These are phyloP conservation scores for Holcopasites calliopsidis DNA, from an alignment of 1,140 invertebrate species.

Conservation along the genomic window DNA sequence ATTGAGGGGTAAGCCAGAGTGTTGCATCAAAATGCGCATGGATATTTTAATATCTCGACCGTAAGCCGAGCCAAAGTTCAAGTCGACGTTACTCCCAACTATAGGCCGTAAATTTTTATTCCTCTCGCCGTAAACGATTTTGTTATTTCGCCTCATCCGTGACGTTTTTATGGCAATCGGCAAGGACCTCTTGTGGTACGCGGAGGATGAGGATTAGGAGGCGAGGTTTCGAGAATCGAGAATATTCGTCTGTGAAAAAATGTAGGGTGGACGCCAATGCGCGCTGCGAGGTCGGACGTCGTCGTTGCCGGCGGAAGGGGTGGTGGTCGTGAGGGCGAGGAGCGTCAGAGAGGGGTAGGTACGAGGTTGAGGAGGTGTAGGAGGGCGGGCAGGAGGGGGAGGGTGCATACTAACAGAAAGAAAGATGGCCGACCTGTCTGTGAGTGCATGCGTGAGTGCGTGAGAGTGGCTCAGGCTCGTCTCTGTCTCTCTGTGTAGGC, in stretches of 20 bases:
- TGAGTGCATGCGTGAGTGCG: slow-evolving; percentile 57
- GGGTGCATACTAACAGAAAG: slow-evolving; percentile 52
- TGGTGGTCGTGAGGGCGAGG: slow-evolving; percentile 59
- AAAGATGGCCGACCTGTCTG: slow-evolving; percentile 61
- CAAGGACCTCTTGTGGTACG: neutral
- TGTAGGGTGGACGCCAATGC: slow-evolving; percentile 61
- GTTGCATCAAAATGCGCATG: too few relatives aligned
- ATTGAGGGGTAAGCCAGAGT: neutral
- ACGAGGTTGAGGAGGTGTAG: slow-evolving; percentile 49
- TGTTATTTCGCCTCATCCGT: neutral
- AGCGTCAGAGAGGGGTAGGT: slow-evolving; percentile 61
- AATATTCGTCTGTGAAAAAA: slow-evolving; percentile 51
- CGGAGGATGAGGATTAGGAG: slow-evolving; percentile 8
- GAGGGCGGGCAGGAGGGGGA: slow-evolving; percentile 33
- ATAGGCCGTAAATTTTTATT: slow-evolving; percentile 35
- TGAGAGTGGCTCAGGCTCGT: slow-evolving; percentile 38
- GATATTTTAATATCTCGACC: neutral
- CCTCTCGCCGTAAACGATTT: slow-evolving; percentile 15
- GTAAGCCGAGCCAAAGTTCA: neutral
- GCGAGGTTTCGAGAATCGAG: slow-evolving; percentile 34
- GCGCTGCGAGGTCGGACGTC: slow-evolving; percentile 59
- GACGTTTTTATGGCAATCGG: slow-evolving; percentile 4
- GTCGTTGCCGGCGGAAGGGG: slow-evolving; percentile 57
- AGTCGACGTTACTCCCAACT: neutral
- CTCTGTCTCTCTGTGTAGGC: slow-evolving; percentile 26